These are phyloP conservation scores for Decapterus maruadsi DNA, from an alignment of 2,797 vertebrate genomes.

Conservation along the genomic window DNA sequence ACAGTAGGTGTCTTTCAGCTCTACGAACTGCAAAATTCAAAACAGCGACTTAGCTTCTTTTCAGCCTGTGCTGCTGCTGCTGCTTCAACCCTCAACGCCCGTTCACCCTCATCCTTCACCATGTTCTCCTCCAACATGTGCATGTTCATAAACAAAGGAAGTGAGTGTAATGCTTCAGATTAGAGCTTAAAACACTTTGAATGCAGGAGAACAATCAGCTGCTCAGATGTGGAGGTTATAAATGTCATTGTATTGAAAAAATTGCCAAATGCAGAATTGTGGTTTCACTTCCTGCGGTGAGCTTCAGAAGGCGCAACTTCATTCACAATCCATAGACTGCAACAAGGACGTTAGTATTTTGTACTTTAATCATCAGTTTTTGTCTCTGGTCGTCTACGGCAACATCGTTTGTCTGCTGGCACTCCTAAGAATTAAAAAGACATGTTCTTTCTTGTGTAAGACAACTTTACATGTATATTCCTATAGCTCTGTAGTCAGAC, in stretches of 20 bases:
- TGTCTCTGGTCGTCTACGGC: slow-evolving; percentile 4
- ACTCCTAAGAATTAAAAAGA: background rate
- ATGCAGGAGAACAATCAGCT: background rate
- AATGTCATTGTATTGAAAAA: background rate
- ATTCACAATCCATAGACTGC: background rate
- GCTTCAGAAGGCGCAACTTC: background rate
- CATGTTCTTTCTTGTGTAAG: background rate
- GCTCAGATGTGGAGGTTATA: background rate
- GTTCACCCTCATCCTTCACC: too few species aligned
- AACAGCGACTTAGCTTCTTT: too few species aligned
- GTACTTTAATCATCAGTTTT: slow-evolving; percentile 10
- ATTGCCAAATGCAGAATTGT: background rate
- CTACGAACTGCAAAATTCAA: too few species aligned
- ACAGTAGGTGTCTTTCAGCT: background rate
- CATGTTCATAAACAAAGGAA: slow-evolving; percentile 9
- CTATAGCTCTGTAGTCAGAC: background rate
- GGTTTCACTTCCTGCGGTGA: background rate
- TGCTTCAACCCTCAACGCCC: too few species aligned
- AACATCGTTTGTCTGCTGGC: slow-evolving; percentile 4
- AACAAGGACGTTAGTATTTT: background rate
- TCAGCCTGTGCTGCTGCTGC: too few species aligned
- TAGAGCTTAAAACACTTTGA: background rate
- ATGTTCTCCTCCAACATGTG: background rate
- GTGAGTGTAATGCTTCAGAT: background rate
- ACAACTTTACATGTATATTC: background rate